Evolutionary conservation across 2,888 invertebrate species (phyloP).

Genomic region (Bursaphelenchus okinawaensis): DNA sequence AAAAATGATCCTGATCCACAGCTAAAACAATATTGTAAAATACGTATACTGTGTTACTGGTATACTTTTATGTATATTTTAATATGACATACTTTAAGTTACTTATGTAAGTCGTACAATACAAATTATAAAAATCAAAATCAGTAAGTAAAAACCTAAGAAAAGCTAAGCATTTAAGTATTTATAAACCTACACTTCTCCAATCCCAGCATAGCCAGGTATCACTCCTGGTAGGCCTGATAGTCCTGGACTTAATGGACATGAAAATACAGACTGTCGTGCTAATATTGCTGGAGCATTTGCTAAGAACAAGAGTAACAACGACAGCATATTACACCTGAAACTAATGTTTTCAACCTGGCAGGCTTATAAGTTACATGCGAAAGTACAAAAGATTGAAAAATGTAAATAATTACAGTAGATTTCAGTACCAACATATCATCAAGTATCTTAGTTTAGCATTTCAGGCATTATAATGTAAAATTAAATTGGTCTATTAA

Average conservation of each 20-base stretch:
- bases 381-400: too few relatives aligned
- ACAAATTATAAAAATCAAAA: too few relatives aligned
- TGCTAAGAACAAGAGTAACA: background rate
- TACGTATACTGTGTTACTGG: background rate
- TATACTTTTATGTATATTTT: background rate
- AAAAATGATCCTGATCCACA: constrained; percentile 51
- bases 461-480: too few relatives aligned
- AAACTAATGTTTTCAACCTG: too few relatives aligned
- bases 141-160: too few relatives aligned
- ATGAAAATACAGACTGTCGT: constrained; percentile 24
- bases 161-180: background rate
- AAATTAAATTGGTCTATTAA: too few relatives aligned
- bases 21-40: constrained; percentile 27
- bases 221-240: constrained; percentile 22
- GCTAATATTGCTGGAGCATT: background rate
- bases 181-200: constrained; percentile 27
- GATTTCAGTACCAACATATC: too few relatives aligned
- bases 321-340: background rate
- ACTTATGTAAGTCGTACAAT: background rate
- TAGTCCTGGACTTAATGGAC: constrained; percentile 26
- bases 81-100: background rate
- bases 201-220: constrained; percentile 25
- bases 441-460: too few relatives aligned
- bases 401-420: too few relatives aligned
- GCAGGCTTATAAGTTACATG: too few relatives aligned